Percentiles rank a stretch among this genome's conserved stretches.
phyloP scores from a whole-genome alignment of 2,888 invertebrate species.

The Congeria kusceri region DNA sequence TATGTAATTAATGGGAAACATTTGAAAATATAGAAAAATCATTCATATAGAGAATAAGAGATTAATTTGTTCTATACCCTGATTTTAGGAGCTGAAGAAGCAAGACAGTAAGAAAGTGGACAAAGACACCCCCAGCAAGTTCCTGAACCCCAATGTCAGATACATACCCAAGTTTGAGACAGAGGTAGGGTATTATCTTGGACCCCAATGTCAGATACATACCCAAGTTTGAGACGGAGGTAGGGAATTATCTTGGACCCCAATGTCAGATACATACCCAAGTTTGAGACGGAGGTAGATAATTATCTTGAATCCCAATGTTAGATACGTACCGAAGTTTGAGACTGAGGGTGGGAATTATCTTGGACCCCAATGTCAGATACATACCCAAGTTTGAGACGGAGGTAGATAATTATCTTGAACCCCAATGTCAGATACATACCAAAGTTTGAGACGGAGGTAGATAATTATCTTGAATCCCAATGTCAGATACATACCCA shows the following conservation, averaged over 20 bases:
- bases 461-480: conserved; percentile 79
- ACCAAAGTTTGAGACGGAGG: too few relatives aligned
- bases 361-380: conserved; percentile 59
- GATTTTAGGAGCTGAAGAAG: conserved; percentile 40
- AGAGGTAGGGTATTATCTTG: conserved; percentile 62
- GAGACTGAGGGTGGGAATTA: conserved; percentile 43
- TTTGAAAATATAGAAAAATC: too few relatives aligned
- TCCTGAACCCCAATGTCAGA: conserved; percentile 71
- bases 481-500: conserved; percentile 47
- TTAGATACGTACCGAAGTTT: conserved; percentile 42
- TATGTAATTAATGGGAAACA: too few relatives aligned
- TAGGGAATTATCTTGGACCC: too few relatives aligned
- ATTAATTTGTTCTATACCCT: background rate
- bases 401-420: too few relatives aligned
- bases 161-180: conserved; percentile 45
- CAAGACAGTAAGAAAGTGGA: conserved; percentile 22
- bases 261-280: conserved; percentile 49
- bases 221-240: conserved; percentile 50
- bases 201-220: conserved; percentile 34
- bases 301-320: too few relatives aligned
- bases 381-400: conserved; percentile 49
- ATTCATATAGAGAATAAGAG: too few relatives aligned
- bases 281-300: conserved; percentile 48
- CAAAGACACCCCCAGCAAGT: conserved; percentile 79
- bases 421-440: too few relatives aligned